phyloP scores from a whole-genome alignment of 2,797 vertebrate species.

The Huso huso region DNA sequence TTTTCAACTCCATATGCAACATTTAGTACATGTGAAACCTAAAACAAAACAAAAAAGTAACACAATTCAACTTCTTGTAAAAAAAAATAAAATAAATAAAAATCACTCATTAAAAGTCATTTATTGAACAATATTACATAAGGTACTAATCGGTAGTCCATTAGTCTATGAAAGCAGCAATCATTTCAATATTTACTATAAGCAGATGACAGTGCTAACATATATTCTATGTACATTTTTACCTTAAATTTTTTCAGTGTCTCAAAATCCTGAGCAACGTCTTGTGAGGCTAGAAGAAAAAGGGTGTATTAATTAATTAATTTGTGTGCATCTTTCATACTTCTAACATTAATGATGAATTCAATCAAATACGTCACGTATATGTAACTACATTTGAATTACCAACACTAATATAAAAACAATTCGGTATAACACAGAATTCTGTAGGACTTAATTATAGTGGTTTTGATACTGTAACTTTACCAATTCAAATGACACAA shows the following conservation, averaged over 20 bases:
- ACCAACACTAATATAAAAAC: too few relatives aligned
- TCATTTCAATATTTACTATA: background rate
- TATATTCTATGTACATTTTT: slow-evolving; percentile 17
- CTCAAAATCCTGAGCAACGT: slow-evolving; percentile 80
- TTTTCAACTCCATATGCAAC: slow-evolving; percentile 90
- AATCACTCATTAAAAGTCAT: background rate
- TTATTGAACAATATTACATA: too few relatives aligned
- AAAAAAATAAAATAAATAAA: slow-evolving; percentile 16
- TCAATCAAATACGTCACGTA: too few relatives aligned
- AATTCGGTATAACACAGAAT: too few relatives aligned
- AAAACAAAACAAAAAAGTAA: slow-evolving; percentile 19
- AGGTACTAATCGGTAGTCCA: too few relatives aligned
- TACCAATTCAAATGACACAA: too few relatives aligned
- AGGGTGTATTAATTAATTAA: background rate
- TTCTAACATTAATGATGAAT: too few relatives aligned
- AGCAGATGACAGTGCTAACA: background rate
- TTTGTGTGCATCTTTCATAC: too few relatives aligned
- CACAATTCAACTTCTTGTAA: background rate
- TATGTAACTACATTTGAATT: too few relatives aligned
- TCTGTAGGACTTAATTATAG: too few relatives aligned
- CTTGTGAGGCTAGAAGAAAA: slow-evolving; percentile 73
- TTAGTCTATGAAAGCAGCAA: too few relatives aligned
- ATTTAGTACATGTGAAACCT: slow-evolving; percentile 91
- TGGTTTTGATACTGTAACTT: too few relatives aligned
- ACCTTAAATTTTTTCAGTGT: slow-evolving; percentile 81